Conservation (phyloP, 2,888 invertebrate species). For the Callosobruchus maculatus region DNA sequence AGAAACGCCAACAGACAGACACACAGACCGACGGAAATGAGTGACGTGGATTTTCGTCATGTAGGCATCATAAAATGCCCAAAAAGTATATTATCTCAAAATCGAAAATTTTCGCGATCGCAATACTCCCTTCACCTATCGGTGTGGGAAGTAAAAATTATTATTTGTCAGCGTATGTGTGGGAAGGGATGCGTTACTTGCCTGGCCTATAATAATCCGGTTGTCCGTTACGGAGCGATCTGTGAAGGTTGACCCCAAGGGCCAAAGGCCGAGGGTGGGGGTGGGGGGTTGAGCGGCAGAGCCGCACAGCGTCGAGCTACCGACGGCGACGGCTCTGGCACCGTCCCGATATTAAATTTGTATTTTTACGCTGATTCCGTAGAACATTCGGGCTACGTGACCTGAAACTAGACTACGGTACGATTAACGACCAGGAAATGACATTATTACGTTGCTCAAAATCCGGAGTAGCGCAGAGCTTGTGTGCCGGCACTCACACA, state of each 20-base stretch:
- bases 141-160: too few relatives aligned
- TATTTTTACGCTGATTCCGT: constrained; percentile 63
- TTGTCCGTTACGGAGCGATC: neutral
- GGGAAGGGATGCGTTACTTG: neutral
- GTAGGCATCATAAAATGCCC: too few relatives aligned
- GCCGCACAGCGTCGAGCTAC: neutral
- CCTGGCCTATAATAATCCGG: neutral
- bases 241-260: neutral
- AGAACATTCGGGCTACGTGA: constrained; percentile 56
- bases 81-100: too few relatives aligned
- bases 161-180: neutral
- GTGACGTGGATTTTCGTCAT: too few relatives aligned
- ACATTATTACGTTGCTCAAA: constrained; percentile 42
- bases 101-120: too few relatives aligned
- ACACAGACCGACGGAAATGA: too few relatives aligned
- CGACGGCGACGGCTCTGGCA: constrained; percentile 43
- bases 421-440: constrained; percentile 56
- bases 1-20: too few relatives aligned
- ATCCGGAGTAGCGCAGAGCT: constrained; percentile 14
- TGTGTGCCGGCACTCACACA: neutral
- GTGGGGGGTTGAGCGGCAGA: neutral
- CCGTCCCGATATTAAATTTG: constrained; percentile 58
- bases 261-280: neutral
- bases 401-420: constrained; percentile 53
- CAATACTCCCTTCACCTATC: too few relatives aligned